Base-by-base conservation (phyloP, 2,888 invertebrate species). In the Ectemnius lituratus region DNA sequence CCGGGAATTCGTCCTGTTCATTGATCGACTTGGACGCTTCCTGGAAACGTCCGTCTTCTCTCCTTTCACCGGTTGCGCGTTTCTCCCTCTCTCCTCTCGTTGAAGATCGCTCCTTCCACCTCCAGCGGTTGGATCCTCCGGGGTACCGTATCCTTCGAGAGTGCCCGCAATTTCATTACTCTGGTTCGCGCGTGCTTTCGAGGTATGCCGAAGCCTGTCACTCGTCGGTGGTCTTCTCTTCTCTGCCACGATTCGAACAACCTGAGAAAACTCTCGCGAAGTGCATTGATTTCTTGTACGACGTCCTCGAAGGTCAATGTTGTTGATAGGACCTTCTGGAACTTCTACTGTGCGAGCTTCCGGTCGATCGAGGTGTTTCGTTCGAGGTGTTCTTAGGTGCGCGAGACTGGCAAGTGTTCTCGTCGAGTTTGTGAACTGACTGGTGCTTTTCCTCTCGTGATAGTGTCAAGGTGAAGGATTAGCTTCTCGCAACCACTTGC, bases 81-180 rank as follows among this genome's bases (percentile, higher is more conserved):
- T 57, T 37, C 37, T 11, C 37, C n/a, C n/a, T 49, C 62, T 73
- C 62, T 56, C 74, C 67, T 37, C 66, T 62, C 60, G 70, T 8
- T 23, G 60, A 72, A 73, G 27, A 63, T 65, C 61, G 3, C 23
- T 47, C 63, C 63, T 66, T 73, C 80, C 78, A 78, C 80, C 78
- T 75, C 80, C 81, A 67, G 62, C 47, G 45, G 16, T 11, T 16
- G 16, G 47, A 61, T 37, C 13, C 64, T 67, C 69, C 62, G 65
- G 52, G 52, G 52, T 16, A 18, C 58, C 58, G 16, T 58, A 27
- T 27, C 58, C 27, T 58, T 14, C 58, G 58, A 16, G 52, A 52
- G 16, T 52, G 52, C 16, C 16, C 52, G 52, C 52, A 16, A 52
- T 16, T 52, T 52, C 52, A 16, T 52, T 52, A 52, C 11, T 14